Base-by-base conservation (phyloP, 2,797 vertebrate species). In the Aviceda cuculoides region DNA sequence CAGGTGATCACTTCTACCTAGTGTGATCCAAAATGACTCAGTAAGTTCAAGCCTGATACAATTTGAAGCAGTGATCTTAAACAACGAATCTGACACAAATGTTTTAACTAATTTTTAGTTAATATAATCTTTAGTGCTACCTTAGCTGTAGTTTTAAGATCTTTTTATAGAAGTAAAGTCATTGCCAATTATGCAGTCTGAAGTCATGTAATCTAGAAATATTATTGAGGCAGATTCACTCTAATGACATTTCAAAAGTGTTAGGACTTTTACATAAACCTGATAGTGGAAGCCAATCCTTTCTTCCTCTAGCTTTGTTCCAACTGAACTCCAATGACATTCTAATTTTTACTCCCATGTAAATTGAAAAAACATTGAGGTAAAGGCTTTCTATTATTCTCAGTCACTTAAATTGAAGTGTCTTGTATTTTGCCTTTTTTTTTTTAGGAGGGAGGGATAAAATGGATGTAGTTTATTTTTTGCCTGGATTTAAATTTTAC, bases 1-100 rank as follows among this genome's bases (percentile, higher is more conserved):
- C 1, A 12, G n/a, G 72, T 40, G 3, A 50, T n/a, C 68, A 31
- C 16, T 83, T 90, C 42, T 84, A 31, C 28, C 5, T 52, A 15
- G 13, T 29, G n/a, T 75, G 61, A 79, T 21, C 18, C 39, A 46
- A 78, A 96, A 81, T 25, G 25, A 56, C 14, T 3, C 8, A 52
- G n/a, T 46, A 72, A 75, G 46, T 6, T 58, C n/a, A 68, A 33
- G 15, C 10, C 11, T 46, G 18, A 52, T 81, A 56, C 3, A 40
- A 13, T 72, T 44, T 39, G 52, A 91, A 59, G 19, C 39, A 40
- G 37, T 46, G 25, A 37, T 88, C 31, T 73, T 50, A 53, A 59
- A 40, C 5, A 47, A 61, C 0, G 2, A 35, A 39, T n/a, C 59
- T 3, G 3, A n/a, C 11, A 35, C 15, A 56, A 15, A 29, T 2